phyloP scores from a whole-genome alignment of 2,113 vertebrate genomes.

The Aphelocoma coerulescens region DNA sequence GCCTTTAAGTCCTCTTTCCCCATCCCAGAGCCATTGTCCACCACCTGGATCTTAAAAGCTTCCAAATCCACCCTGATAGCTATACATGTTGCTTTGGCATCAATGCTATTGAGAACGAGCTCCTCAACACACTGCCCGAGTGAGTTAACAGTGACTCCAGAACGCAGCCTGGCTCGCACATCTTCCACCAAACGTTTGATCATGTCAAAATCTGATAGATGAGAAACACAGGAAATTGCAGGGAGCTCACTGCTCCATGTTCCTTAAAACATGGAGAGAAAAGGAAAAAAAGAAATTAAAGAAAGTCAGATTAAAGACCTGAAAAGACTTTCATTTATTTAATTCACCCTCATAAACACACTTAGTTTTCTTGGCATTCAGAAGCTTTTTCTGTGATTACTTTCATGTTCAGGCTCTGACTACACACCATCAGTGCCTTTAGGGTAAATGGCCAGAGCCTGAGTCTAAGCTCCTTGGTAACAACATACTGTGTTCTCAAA shows the following conservation, averaged over 20 bases:
- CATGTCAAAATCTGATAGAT: slow-evolving; percentile 70
- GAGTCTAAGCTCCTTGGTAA: background rate
- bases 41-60: slow-evolving; percentile 89
- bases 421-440: background rate
- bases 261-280: background rate
- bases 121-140: slow-evolving; percentile 92
- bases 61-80: slow-evolving; percentile 87
- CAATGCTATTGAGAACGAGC: slow-evolving; percentile 89
- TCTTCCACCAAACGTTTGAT: slow-evolving; percentile 83
- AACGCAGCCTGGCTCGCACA: slow-evolving; percentile 84
- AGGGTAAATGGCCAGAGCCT: background rate
- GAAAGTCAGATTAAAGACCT: background rate
- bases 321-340: background rate
- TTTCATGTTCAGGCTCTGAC: background rate
- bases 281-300: background rate
- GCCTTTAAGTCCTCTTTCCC: slow-evolving; percentile 77
- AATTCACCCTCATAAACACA: background rate
- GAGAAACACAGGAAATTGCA: background rate
- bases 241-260: background rate
- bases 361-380: background rate
- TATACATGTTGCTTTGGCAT: slow-evolving; percentile 89
- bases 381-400: background rate
- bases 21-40: slow-evolving; percentile 91
- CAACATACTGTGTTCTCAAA: background rate
- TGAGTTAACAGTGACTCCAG: slow-evolving; percentile 83